Evolutionary conservation across 2,888 invertebrate species (phyloP).

Genomic region (Andrena chrysosceles): DNA sequence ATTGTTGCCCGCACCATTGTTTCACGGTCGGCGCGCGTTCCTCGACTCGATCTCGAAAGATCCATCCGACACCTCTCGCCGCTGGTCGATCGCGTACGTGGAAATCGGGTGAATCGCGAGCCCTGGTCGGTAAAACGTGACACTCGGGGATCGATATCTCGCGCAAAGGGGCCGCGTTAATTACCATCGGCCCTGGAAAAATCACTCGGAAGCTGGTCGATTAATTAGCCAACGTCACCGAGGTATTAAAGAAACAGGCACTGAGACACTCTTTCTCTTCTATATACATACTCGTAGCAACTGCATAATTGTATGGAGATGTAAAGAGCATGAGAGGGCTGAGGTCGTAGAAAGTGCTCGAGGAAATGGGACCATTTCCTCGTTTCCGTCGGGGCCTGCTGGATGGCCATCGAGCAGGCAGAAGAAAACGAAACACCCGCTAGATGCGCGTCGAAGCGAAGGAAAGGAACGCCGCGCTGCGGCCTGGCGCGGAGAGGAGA

Average conservation of each 20-base stretch:
- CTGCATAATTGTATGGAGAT: too few relatives aligned
- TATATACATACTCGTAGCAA: too few relatives aligned
- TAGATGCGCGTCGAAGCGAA: slow-evolving; percentile 55
- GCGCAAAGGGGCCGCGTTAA: slow-evolving; percentile 64
- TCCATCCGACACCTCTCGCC: slow-evolving; percentile 29
- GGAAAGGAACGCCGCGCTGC: slow-evolving; percentile 36
- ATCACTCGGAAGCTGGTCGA: slow-evolving; percentile 65
- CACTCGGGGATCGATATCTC: slow-evolving; percentile 70
- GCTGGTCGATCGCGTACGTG: slow-evolving; percentile 22
- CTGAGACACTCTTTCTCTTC: too few relatives aligned
- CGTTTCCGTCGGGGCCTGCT: background rate
- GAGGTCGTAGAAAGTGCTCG: too few relatives aligned
- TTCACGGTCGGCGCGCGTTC: slow-evolving; percentile 23
- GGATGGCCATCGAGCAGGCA: background rate
- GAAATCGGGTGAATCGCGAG: background rate
- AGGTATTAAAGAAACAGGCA: slow-evolving; percentile 21
- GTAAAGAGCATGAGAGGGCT: too few relatives aligned
- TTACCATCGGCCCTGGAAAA: slow-evolving; percentile 62
- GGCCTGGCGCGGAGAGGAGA: slow-evolving; percentile 18
- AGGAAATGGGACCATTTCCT: too few relatives aligned
- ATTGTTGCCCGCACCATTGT: slow-evolving; percentile 6
- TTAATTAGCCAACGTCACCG: slow-evolving; percentile 61
- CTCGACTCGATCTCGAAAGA: background rate
- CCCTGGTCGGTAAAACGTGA: slow-evolving; percentile 39
- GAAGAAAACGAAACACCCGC: slow-evolving; percentile 52